Base-by-base conservation (phyloP, 2,888 invertebrate genomes). In the Rhagonycha lutea region DNA sequence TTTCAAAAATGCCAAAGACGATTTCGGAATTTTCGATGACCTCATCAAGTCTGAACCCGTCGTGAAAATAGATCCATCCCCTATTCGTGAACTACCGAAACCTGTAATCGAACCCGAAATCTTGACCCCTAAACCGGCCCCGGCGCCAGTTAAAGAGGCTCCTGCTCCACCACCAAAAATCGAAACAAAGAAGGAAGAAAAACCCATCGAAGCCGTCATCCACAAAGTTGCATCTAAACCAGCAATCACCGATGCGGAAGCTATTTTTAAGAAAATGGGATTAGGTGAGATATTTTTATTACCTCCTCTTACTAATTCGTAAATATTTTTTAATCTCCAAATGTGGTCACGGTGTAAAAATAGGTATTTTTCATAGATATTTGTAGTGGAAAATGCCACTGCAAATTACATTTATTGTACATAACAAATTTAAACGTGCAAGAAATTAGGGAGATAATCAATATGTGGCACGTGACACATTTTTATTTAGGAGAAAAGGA, bases 251-350 rank as follows among this genome's bases (percentile, higher is more conserved):
- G 91, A 91, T 83, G 92, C 93, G 63, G 93, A 93, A 84, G 92
- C 92, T 80, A 92, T 93, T 83, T 93, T 93, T 89, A 91, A 92
- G 86, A 91, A 92, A 86, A 92, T 93, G 91, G 93, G 93, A 83
- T 88, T 94, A 70, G 93, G 94, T 94, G 85, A 92, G 92, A 65
- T 14, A 29, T 68, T 68, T 68, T 68, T 28, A 23, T 68, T 18
- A 18, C 18, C 2, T 2, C 18, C 18, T 18, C 18, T 2, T 18
- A 18, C 2, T 18, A 2, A 29, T 68, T 63, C 18, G 0, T 63
- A 63, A 5, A 18, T 18, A 18, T 29, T n/a, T 68, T 29, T 32
- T 68, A 14, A 32, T 70, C 24, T 63, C 9, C 12, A 24, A 65
- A 26, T 65, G 63, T 26, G 14, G 26, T 65, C 63, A 65, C 18